Conservation (phyloP, 2,113 vertebrate genomes). For the Ascaphus truei region DNA sequence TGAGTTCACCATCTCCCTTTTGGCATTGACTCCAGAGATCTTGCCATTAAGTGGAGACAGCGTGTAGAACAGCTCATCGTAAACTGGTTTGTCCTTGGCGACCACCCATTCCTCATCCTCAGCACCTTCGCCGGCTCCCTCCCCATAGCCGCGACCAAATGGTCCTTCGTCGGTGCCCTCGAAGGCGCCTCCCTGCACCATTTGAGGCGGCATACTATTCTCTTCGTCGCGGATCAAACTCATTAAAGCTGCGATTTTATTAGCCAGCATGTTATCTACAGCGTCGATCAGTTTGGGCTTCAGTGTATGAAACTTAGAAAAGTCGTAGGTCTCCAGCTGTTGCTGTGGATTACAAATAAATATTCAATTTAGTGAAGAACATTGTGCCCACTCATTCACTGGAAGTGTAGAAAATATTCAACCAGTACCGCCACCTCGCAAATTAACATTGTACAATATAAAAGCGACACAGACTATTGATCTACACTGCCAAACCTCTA, state of each 20-base stretch:
- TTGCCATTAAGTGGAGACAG: conserved; percentile 90
- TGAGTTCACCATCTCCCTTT: conserved; percentile 95
- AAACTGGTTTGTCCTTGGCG: conserved; percentile 86
- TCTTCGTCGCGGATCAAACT: conserved; percentile 87
- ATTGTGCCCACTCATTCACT: too few relatives aligned
- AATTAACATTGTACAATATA: too few relatives aligned
- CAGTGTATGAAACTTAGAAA: conserved; percentile 89
- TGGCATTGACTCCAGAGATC: conserved; percentile 88
- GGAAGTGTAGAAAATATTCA: neutral
- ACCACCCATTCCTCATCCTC: conserved; percentile 92
- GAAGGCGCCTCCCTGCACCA: conserved; percentile 90
- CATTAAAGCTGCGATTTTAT: conserved; percentile 86
- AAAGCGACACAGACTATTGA: too few relatives aligned
- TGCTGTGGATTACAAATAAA: conserved; percentile 63
- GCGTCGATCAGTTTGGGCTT: conserved; percentile 91
- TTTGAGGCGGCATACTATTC: conserved; percentile 69
- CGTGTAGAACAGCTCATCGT: conserved; percentile 96
- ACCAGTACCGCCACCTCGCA: neutral
- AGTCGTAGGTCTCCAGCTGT: conserved; percentile 86
- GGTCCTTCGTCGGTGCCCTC: conserved; percentile 87
- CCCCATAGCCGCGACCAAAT: conserved; percentile 89
- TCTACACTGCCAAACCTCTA: too few relatives aligned
- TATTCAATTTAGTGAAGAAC: neutral
- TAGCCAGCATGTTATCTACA: conserved; percentile 91
- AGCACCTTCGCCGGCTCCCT: conserved; percentile 87